Conservation (phyloP, 2,888 invertebrate genomes). For the Bellardia pandia region DNA sequence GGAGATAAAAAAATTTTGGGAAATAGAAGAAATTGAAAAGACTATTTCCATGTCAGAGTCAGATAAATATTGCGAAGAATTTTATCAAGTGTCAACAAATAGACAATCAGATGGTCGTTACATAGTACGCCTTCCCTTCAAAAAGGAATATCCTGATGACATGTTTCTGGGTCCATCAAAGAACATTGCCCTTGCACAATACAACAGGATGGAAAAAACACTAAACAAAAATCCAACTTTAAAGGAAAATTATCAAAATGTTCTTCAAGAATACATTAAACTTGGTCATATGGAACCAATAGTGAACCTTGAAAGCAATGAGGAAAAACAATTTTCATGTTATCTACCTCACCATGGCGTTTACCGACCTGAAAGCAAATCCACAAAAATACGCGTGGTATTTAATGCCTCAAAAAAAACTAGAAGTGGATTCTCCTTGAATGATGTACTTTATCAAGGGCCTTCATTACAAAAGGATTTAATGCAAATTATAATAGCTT, state of each 20-base stretch:
- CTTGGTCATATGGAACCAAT: neutral
- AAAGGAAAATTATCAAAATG: too few species aligned
- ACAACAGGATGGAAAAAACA: neutral
- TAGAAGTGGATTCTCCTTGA: too few species aligned
- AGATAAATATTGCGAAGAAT: constrained; percentile 29
- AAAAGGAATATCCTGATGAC: neutral
- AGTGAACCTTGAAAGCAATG: neutral
- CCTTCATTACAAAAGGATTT: neutral
- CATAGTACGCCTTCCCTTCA: neutral
- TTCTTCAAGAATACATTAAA: neutral
- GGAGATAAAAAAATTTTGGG: constrained; percentile 25
- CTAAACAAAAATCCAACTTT: too few species aligned
- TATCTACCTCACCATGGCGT: neutral
- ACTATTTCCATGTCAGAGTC: neutral
- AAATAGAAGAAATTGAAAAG: constrained; percentile 14
- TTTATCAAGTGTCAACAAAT: too few species aligned
- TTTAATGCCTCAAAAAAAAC: too few species aligned
- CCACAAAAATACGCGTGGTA: neutral
- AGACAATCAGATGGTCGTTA: too few species aligned
- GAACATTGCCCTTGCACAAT: neutral
- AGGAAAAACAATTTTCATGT: neutral
- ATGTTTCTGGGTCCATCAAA: neutral
- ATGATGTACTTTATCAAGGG: neutral
- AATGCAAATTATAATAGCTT: neutral
- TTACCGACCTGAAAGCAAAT: neutral